A percentile compares a stretch with the other conserved stretches of the same genome.
Conservation (phyloP, 1,140 invertebrate species). For the Diachasma alloeum region DNA sequence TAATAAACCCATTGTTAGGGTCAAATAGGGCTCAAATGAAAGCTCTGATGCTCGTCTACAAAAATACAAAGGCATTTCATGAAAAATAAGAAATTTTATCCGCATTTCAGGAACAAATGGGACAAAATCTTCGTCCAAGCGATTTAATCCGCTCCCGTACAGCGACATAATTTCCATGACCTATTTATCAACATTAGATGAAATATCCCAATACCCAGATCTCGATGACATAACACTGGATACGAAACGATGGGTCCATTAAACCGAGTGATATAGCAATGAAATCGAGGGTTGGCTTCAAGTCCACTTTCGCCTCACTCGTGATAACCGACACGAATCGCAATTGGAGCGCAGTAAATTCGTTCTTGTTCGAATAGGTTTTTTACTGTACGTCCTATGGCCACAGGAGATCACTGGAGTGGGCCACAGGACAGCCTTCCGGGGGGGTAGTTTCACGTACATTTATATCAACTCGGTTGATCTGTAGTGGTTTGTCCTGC, state of each 20-base stretch:
- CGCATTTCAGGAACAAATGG: too few species aligned
- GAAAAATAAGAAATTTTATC: too few species aligned
- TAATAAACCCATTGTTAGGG: too few species aligned
- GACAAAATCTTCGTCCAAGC: too few species aligned
- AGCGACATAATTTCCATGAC: not conserved
- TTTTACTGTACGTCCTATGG: not conserved
- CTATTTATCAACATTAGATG: not conserved
- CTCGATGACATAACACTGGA: not conserved
- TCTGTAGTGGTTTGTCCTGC: not conserved
- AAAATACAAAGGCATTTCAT: too few species aligned
- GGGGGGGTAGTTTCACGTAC: too few species aligned
- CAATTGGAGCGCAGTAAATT: slow-evolving; percentile 32
- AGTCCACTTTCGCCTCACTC: slow-evolving; percentile 15
- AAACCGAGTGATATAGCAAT: not conserved
- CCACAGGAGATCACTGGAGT: not conserved
- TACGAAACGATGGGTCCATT: not conserved
- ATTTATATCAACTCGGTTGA: not conserved
- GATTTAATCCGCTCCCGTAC: too few species aligned
- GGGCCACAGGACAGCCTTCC: too few species aligned
- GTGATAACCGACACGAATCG: slow-evolving; percentile 29
- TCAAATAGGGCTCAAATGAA: too few species aligned
- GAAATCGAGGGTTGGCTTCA: not conserved
- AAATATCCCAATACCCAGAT: not conserved
- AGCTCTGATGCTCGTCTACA: too few species aligned
- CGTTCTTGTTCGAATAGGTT: slow-evolving; percentile 15